A percentile compares a stretch with the other conserved stretches of the same genome.
phyloP scores from a whole-genome alignment of 2,797 vertebrate species.

The Bucorvus abyssinicus region DNA sequence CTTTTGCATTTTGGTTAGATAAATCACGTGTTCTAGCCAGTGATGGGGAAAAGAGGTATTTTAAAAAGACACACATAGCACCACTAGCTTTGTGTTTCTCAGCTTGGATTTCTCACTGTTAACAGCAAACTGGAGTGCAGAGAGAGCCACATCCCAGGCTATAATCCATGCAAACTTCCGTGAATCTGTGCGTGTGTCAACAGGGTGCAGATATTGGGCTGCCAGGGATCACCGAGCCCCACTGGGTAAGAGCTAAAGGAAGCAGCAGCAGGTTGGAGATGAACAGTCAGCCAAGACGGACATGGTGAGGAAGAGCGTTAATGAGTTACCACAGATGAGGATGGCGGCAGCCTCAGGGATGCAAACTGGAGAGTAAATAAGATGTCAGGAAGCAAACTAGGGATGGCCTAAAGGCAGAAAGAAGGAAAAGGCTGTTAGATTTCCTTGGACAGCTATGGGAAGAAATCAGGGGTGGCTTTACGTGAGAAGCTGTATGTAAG shows the following conservation, averaged over 20 bases:
- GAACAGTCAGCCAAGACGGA: accelerated
- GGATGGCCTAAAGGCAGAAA: background rate
- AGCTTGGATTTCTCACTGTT: background rate
- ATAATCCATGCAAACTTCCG: background rate
- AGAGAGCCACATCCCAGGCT: background rate
- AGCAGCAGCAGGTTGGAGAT: background rate
- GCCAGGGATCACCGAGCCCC: background rate
- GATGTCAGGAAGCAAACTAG: background rate
- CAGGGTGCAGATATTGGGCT: background rate
- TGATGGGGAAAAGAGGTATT: background rate
- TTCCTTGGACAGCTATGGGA: background rate
- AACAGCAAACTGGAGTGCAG: background rate
- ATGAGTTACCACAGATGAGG: background rate
- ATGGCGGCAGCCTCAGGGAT: accelerated
- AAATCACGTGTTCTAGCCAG: background rate
- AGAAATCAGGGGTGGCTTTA: background rate
- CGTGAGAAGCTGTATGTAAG: background rate
- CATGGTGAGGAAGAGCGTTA: accelerated
- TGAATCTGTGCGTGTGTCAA: background rate
- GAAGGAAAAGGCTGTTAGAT: background rate
- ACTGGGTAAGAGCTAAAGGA: background rate
- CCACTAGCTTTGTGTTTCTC: background rate
- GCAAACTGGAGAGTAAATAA: background rate
- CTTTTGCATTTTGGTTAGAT: background rate
- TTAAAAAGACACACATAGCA: background rate